Conservation (phyloP, 1,140 invertebrate species). For the Ganaspis sp. region DNA sequence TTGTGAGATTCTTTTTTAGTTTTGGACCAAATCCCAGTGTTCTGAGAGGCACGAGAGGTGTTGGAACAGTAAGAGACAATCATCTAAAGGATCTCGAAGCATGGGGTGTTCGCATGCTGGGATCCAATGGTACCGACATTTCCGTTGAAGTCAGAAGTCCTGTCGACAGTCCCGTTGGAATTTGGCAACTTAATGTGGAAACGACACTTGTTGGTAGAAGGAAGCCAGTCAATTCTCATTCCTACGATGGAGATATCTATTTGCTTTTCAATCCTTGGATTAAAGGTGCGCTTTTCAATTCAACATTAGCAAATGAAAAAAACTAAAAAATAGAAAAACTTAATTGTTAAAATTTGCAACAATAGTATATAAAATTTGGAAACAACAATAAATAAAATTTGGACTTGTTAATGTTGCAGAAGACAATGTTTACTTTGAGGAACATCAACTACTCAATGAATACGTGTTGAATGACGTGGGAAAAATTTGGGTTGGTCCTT, state of each 20-base stretch:
- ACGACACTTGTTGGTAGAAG: conserved; percentile 60
- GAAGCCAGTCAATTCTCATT: conserved; percentile 56
- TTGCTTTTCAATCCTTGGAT: conserved; percentile 91
- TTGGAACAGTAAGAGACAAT: conserved; percentile 61
- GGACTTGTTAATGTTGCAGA: conserved; percentile 63
- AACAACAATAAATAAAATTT: too few species aligned
- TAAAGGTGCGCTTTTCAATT: too few species aligned
- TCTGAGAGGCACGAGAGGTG: conserved; percentile 64
- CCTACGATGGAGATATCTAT: conserved; percentile 78
- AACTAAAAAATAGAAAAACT: too few species aligned
- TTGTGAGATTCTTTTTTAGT: conserved; percentile 67
- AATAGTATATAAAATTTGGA: too few species aligned
- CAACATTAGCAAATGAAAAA: too few species aligned
- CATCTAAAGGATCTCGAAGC: conserved; percentile 64
- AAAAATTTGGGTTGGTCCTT: conserved; percentile 81
- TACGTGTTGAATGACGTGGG: conserved; percentile 82
- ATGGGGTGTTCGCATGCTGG: conserved; percentile 67
- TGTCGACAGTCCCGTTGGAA: conserved; percentile 69
- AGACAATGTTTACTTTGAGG: conserved; percentile 78
- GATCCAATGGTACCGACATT: conserved; percentile 56
- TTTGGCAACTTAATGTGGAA: conserved; percentile 70
- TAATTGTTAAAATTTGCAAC: too few species aligned
- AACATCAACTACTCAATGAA: conserved; percentile 77
- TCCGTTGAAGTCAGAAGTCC: conserved; percentile 69
- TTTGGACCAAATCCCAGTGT: conserved; percentile 69